Evolutionary conservation across 2,888 invertebrate species (phyloP).

Genomic region (Phalera bucephala): DNA sequence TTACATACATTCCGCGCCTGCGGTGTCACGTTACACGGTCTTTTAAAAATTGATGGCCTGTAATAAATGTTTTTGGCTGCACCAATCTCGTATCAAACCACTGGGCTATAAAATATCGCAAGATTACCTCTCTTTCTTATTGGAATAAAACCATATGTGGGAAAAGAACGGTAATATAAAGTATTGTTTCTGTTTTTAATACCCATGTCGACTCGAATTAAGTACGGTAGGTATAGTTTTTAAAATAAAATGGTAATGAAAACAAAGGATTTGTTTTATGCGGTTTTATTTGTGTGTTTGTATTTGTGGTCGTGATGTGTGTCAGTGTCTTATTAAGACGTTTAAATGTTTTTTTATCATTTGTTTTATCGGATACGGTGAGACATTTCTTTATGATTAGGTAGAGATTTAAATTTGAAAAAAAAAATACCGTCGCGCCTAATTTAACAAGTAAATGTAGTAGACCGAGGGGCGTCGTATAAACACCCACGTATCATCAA

Average conservation of each 20-base stretch:
- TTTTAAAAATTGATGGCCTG: slow-evolving; percentile 73
- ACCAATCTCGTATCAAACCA: slow-evolving; percentile 56
- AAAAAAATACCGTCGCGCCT: too few relatives aligned
- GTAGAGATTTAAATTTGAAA: too few relatives aligned
- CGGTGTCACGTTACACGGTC: slow-evolving; percentile 73
- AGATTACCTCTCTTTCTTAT: slow-evolving; percentile 27
- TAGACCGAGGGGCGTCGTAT: too few relatives aligned
- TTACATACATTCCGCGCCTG: slow-evolving; percentile 50
- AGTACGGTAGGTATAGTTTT: slow-evolving; percentile 35
- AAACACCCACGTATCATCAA: too few relatives aligned
- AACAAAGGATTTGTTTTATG: slow-evolving; percentile 48
- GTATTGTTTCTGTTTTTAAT: slow-evolving; percentile 58
- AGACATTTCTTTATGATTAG: too few relatives aligned
- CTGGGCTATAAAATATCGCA: slow-evolving; percentile 51
- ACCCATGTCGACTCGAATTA: slow-evolving; percentile 61
- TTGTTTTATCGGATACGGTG: too few relatives aligned
- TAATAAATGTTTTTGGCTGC: slow-evolving; percentile 75
- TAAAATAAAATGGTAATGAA: slow-evolving; percentile 43
- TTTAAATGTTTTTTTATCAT: too few relatives aligned
- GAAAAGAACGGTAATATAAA: slow-evolving; percentile 37
- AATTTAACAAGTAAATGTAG: too few relatives aligned
- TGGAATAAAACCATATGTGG: slow-evolving; percentile 9
- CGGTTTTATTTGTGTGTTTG: not conserved
- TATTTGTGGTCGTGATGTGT: too few relatives aligned
- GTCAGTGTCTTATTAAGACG: too few relatives aligned